phyloP scores from a whole-genome alignment of 2,888 invertebrate species.

The Ophioninae sp. region DNA sequence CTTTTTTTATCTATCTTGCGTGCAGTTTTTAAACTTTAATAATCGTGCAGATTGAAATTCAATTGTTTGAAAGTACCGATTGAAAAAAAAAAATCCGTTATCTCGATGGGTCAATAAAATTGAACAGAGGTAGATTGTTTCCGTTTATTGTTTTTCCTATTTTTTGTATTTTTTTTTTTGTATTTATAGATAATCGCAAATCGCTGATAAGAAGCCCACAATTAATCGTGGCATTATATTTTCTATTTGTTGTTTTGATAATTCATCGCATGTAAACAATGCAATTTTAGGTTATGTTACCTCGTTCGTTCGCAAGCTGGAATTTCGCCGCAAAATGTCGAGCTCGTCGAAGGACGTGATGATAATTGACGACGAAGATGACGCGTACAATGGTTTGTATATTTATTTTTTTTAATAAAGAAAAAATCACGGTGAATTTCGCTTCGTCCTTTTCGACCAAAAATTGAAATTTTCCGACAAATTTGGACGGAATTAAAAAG shows the following conservation, averaged over 20 bases:
- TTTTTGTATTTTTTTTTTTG: constrained; percentile 6
- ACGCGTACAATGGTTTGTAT: constrained; percentile 71
- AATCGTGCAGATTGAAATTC: not conserved
- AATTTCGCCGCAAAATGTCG: constrained; percentile 36
- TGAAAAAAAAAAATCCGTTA: constrained; percentile 1
- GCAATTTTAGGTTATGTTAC: constrained; percentile 33
- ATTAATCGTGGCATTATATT: not conserved
- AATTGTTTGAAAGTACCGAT: not conserved
- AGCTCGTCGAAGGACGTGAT: constrained; percentile 66
- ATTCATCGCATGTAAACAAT: not conserved
- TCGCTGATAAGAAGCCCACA: not conserved
- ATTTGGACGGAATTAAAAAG: no score
- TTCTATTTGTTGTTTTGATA: not conserved
- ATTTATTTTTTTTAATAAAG: constrained; percentile 3
- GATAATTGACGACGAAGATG: constrained; percentile 65
- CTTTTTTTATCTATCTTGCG: not conserved
- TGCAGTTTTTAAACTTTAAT: not conserved
- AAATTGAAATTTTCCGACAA: no score
- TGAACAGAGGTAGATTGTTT: constrained; percentile 1
- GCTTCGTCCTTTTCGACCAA: not conserved
- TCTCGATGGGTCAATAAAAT: constrained; percentile 2
- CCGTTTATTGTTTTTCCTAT: not conserved
- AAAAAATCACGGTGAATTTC: not conserved
- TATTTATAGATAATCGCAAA: not conserved
- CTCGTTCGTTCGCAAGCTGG: not conserved